Base-by-base conservation (phyloP, 2,888 invertebrate genomes). In the Atherix ibis region DNA sequence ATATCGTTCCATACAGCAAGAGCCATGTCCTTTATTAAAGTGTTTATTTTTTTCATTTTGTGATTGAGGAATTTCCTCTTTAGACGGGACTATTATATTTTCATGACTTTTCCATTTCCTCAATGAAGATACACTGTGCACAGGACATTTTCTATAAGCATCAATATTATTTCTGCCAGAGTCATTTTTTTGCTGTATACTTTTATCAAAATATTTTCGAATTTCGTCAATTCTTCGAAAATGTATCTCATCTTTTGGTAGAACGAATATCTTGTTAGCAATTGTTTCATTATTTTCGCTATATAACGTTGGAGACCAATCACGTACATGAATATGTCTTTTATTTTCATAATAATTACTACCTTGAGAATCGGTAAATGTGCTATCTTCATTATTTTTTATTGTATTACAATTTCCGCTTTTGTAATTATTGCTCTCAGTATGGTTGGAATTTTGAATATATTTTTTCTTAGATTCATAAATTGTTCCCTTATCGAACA, bases 201-300 rank as follows among this genome's bases (percentile, higher is more conserved):
- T n/a, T n/a, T 34, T 49, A 31, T 58, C 59, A 25, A 52, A 59
- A 40, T 50, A 58, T 32, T 52, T 49, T 27, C 50, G 48, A 17
- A 46, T 51, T 3, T 58, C 56, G 9, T 52, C 55, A 15, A 58
- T 52, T 19, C 58, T 40, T 1, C 58, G 56, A 12, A 58, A 45
- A 39, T 57, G 48, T 17, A 43, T 27, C 35, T 44, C 44, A 24
- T 43, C 37, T 19, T 40, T 39, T 5, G 46, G 44, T 31, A 45
- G 34, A 33, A 32, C 37, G 34, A 39, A 44, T 26, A 32, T 38
- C 28, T 39, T 44, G 3, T 18, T 22, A 6, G 34, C 32, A 12
- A 36, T 17, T 22, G 12, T 14, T 10, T 36, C 29, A 14, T 16
- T 29, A 9, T 32, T 27, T 8, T 18, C 19, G 14, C n/a, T 18